Conservation (phyloP, 1,140 invertebrate species). For the Lasaia peninsularis region DNA sequence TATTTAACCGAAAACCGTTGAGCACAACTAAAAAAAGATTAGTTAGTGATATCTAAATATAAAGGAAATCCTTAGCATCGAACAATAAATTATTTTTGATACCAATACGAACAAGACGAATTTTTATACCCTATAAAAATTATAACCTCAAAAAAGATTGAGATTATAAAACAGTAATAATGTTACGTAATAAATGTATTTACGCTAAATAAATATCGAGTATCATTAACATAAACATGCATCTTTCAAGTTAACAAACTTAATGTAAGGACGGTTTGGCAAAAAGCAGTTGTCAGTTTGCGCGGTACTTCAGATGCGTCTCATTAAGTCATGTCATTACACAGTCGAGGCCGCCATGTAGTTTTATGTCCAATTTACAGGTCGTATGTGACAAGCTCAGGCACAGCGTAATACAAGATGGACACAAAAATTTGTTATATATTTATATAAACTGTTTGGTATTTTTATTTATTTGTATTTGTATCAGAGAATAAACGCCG, state of each 20-base stretch:
- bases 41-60: no score
- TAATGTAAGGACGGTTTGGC: slow-evolving; percentile 12
- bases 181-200: not conserved
- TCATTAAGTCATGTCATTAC: slow-evolving; percentile 47
- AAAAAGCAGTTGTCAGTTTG: slow-evolving; percentile 31
- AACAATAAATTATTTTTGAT: no score
- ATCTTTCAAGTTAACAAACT: slow-evolving; percentile 5
- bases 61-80: no score
- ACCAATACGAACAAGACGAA: no score
- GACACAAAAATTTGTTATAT: no score
- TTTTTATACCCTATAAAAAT: no score
- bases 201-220: not conserved
- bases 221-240: slow-evolving; percentile 2
- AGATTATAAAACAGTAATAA: not conserved
- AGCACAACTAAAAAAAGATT: no score
- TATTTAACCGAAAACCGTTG: no score
- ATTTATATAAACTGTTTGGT: no score
- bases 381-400: slow-evolving; percentile 31
- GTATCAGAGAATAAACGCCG: no score
- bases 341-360: slow-evolving; percentile 33
- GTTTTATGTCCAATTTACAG: slow-evolving; percentile 39
- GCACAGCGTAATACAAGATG: slow-evolving; percentile 5
- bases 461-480: no score
- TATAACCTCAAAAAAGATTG: no score
- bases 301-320: slow-evolving; percentile 28